phyloP scores from a whole-genome alignment of 2,113 vertebrate species.

The Ardeotis arabs region DNA sequence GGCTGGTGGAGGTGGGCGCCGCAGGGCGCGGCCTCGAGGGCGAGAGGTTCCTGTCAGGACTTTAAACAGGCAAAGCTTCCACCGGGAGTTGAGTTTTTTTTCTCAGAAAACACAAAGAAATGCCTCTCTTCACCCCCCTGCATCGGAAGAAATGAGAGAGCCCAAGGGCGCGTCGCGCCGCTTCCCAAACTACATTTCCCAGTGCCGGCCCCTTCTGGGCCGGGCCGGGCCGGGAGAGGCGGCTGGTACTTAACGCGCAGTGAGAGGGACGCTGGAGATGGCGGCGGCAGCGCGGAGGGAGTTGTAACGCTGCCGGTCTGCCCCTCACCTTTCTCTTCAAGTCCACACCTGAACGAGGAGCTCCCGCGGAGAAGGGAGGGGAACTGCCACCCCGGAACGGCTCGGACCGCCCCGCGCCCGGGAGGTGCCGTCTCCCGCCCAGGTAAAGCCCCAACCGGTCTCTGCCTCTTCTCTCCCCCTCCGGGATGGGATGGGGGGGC shows the following conservation, averaged over 20 bases:
- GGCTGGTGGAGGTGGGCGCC: not conserved
- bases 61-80: no score
- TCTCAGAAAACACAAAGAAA: no score
- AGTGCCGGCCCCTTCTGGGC: not conserved
- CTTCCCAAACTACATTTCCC: constrained; percentile 42
- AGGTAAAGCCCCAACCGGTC: not conserved
- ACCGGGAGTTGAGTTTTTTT: fast-evolving
- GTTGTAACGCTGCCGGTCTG: fast-evolving
- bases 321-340: not conserved
- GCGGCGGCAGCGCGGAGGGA: not conserved
- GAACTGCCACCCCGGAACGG: no score
- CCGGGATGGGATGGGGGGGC: no score
- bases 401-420: not conserved
- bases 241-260: not conserved
- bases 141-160: not conserved
- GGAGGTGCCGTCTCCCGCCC: not conserved
- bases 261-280: constrained; percentile 27
- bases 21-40: fast-evolving
- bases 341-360: not conserved
- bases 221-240: not conserved
- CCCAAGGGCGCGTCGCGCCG: not conserved
- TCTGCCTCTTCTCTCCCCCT: not conserved
- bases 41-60: fast-evolving
- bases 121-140: fast-evolving
- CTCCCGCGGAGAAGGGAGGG: not conserved